Base-by-base conservation (phyloP, 2,888 invertebrate species). In the Sthenelais limicola region DNA sequence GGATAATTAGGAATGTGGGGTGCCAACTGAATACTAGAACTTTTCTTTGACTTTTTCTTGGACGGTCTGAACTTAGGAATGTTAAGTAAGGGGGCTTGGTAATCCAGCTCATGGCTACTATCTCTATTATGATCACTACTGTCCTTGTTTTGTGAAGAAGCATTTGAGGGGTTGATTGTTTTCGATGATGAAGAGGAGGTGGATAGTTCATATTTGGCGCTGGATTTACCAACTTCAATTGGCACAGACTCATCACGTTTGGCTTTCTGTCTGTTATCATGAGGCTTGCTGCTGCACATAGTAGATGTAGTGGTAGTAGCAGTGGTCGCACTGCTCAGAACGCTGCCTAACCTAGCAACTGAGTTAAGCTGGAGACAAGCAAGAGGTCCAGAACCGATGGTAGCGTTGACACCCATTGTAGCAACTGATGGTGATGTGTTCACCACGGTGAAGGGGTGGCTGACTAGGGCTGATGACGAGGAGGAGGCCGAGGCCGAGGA, bases 41-140 rank as follows among this genome's bases (percentile, higher is more conserved):
- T 48, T 32, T 67, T 67, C 48, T 67, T 62, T 9, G 62, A 38
- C 62, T 62, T 62, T 21, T 35, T 24, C 43, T 62, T 62, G 62
- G 62, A 62, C 47, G 67, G 67, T 67, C 30, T 47, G 21, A 28
- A 67, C 28, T 48, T 67, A 32, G 67, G 67, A 67, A 67, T 67
- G 67, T 67, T 67, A n/a, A 67, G 48, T 38, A 67, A 32, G 9
- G 67, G 67, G 7, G 67, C 28, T 30, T 67, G 47, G 35, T 43
- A 62, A 35, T 35, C 62, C 5, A 35, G 51, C 21, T 38, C 24
- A n/a, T n/a, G n/a, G n/a, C n/a, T n/a, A n/a, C n/a, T n/a, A n/a
- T n/a, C n/a, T 62, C 62, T 9, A 35, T 38, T 18, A 32, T 9
- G 54, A 32, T 7, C 24, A 26, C 9, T 18, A 21, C 33, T 33